Evolutionary conservation across 92 coral and sea anemone genomes (phyloP), one percentile per base, ranked within the genome.

Genomic region (Phymanthus crucifer): DNA sequence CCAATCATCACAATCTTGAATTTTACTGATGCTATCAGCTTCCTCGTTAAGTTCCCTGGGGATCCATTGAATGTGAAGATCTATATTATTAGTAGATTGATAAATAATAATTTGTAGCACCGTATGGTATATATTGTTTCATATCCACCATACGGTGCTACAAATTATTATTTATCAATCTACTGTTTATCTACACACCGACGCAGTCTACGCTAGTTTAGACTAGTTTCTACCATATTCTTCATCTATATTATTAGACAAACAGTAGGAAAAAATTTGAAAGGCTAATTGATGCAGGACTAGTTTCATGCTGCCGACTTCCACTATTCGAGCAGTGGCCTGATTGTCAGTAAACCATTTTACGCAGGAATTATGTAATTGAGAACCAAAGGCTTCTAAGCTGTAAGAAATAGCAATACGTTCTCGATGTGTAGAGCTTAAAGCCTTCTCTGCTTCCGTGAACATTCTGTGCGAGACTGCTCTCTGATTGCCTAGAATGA

Each of bases 401-500:
- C 87, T 77, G 16, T 66, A 83, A 12, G 47, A 70, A 66, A 84
- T 84, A 19, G 83, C 74, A 17, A 68, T n/a, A 16, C 76, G 52
- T 40, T 71, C 71, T 34, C 86, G 34, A 36, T 74, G 79, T 3
- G 84, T 79, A 13, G 84, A 79, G 40, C 84, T 79, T 7, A 40
- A 19, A 27, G 2, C 47, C 18, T 18, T 29, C 66, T 83, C 87
- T 24, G 65, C 77, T 24, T 74, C 57, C 34, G 83, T 83, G 43
- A 83, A 83, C 87, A 83, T 83, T 70, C 77, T 83, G 73, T 75
- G 83, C 35, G 70, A 83, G 54, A 83, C 73, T 27, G 48, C 32
- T 46, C 31, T 17, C 21, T 37, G 31, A 18, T 77, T 83, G 17
- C 45, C 78, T 77, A 34, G 31, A 35, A 76, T 48, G 21, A 83